Conservation (phyloP, 2,888 invertebrate genomes). For the Leptinotarsa peninsularis region DNA sequence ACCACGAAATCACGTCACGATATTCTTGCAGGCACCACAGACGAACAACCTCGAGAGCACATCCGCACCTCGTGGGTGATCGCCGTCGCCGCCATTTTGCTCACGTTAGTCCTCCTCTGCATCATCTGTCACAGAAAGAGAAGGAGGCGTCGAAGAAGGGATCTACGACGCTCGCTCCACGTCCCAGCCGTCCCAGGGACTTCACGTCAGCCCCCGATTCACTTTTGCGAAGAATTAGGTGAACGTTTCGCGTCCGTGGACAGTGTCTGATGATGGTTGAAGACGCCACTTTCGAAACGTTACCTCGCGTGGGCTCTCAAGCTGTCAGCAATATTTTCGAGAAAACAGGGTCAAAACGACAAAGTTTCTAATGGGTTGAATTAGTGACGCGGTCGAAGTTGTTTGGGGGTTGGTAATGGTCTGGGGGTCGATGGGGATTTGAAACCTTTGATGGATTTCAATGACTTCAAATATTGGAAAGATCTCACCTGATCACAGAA, state of each 20-base stretch:
- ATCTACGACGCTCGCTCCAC: conserved; percentile 65
- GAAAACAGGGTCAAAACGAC: conserved; percentile 57
- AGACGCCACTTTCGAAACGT: conserved; percentile 54
- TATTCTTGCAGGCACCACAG: conserved; percentile 66
- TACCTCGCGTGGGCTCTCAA: conserved; percentile 50
- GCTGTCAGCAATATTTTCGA: conserved; percentile 60
- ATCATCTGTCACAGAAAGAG: conserved; percentile 71
- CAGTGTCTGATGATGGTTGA: conserved; percentile 69
- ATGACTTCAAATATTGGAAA: neutral
- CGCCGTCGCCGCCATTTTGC: conserved; percentile 65
- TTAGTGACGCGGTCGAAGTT: conserved; percentile 1
- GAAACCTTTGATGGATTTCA: neutral
- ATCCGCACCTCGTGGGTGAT: conserved; percentile 58
- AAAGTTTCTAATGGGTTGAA: conserved; percentile 33
- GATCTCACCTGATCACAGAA: neutral
- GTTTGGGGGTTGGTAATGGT: neutral
- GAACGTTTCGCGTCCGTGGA: conserved; percentile 71
- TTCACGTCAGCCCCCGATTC: conserved; percentile 65
- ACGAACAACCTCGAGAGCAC: conserved; percentile 60
- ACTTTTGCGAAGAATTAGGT: conserved; percentile 71
- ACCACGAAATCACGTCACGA: neutral
- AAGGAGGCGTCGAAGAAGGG: conserved; percentile 66
- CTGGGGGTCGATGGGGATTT: neutral
- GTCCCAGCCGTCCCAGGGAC: conserved; percentile 62
- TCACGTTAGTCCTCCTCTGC: conserved; percentile 65